A percentile compares a stretch with the other conserved stretches of the same genome.
These are phyloP conservation scores for Pentalonia nigronervosa DNA, from an alignment of 1,140 invertebrate genomes.

Conservation along the genomic window DNA sequence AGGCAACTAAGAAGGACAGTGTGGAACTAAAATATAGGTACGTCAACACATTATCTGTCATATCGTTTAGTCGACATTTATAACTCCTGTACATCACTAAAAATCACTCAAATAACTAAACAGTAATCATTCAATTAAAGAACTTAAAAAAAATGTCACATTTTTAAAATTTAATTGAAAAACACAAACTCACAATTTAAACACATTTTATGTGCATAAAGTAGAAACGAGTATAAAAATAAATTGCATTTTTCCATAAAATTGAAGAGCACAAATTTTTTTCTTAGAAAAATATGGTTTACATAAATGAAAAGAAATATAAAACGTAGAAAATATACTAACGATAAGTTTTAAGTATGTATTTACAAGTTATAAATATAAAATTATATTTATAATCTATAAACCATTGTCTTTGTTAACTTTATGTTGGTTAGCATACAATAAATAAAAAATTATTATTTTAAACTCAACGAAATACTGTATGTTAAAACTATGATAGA, in stretches of 20 bases:
- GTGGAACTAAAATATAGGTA: neutral
- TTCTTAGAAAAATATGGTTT: neutral
- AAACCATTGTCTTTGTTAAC: too few species aligned
- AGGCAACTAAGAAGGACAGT: neutral
- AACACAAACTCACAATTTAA: neutral
- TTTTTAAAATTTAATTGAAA: neutral
- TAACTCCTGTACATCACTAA: neutral
- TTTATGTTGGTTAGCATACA: neutral
- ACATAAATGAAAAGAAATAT: neutral
- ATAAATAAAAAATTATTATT: neutral
- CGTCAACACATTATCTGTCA: neutral
- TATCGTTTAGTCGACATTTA: neutral
- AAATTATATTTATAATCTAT: too few species aligned
- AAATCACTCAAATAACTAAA: neutral
- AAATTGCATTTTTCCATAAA: neutral
- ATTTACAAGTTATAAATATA: too few species aligned
- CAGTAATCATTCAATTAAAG: neutral
- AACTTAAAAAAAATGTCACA: neutral
- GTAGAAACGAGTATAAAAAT: too few species aligned
- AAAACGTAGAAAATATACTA: too few species aligned
- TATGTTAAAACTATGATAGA: neutral
- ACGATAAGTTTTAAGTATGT: neutral
- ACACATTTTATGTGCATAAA: neutral
- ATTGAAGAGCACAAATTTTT: neutral
- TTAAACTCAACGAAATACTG: neutral